Evolutionary conservation across 2,797 vertebrate species (phyloP), one percentile per base, ranked within the genome.

Genomic region (Phylloscopus collybita): DNA sequence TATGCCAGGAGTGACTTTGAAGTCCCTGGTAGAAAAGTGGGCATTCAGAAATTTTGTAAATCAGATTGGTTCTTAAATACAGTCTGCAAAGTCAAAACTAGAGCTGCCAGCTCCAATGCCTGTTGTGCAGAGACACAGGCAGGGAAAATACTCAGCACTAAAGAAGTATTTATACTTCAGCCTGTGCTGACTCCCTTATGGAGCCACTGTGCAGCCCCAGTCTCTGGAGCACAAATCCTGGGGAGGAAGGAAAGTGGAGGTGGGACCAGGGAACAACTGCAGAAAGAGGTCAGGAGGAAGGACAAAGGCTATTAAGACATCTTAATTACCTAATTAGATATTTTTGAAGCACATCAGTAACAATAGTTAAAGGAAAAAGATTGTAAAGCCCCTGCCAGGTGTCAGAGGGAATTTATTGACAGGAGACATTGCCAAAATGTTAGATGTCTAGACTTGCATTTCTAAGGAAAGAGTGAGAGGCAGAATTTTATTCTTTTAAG

Each of bases 11-110:
- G 42, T 29, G 54, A 19, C 50, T 91, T 34, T 71, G 72, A 78
- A 83, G 54, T 21, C n/a, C 36, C 6, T 1, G 0, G 21, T 16
- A 72, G 32, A 2, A 2, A 2, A 3, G 32, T 13, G 16, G 13
- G 8, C 22, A 72, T 42, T 86, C 36, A 18, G 36, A 72, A 70
- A 62, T 42, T 49, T 36, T 59, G 18, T 34, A 50, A 64, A 70
- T 64, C 49, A 47, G 10, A 27, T 42, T 1, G 0, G 6, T 53
- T 60, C 8, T 56, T 73, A 82, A 80, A 87, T 49, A 62, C 2
- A 57, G 21, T 10, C 36, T 74, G 67, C 74, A 80, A 89, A 76
- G 29, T 26, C 32, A 38, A 53, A 80, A 73, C 51, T 50, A n/a
- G 72, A 86, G 15, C n/a, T 91, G 25, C 8, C 19, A 20, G n/a